Evolutionary conservation across 1,140 invertebrate species (phyloP).

Genomic region (Oryctes rhinoceros): DNA sequence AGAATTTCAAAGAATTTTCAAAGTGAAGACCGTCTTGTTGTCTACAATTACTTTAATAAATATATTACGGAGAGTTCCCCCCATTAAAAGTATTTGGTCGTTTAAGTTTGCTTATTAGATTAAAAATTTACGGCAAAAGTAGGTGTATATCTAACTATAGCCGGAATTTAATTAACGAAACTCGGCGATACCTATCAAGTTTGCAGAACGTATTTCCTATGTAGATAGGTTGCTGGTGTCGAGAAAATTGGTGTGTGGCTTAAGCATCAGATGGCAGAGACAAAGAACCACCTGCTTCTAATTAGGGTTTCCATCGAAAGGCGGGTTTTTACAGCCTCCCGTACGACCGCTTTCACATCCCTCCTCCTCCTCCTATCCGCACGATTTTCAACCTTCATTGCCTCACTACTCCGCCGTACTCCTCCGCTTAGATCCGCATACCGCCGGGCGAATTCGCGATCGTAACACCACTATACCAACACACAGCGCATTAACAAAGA

Average conservation of each 20-base stretch:
- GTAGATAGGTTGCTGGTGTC: not conserved
- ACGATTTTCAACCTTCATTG: not conserved
- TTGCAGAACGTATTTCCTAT: conserved; percentile 31
- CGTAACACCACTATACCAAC: not conserved
- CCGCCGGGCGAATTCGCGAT: conserved; percentile 1
- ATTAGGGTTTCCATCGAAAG: conserved; percentile 32
- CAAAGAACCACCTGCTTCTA: conserved; percentile 33
- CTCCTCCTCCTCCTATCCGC: not conserved
- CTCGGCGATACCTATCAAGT: conserved; percentile 9
- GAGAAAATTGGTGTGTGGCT: conserved; percentile 29
- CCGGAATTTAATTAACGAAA: conserved; percentile 21
- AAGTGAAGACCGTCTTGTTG: no score
- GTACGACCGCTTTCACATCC: not conserved
- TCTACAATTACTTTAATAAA: no score
- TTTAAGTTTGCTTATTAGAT: not conserved
- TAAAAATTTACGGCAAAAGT: not conserved
- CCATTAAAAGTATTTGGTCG: no score
- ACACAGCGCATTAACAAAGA: conserved; percentile 28
- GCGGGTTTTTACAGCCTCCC: conserved; percentile 30
- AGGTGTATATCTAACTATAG: not conserved
- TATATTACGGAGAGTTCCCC: no score
- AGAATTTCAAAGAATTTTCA: no score
- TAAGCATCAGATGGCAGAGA: conserved; percentile 32
- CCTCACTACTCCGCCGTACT: not conserved
- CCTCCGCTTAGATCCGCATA: not conserved